These are phyloP conservation scores for Rhabdornis inornatus DNA, from an alignment of 2,113 vertebrate genomes.

Conservation along the genomic window DNA sequence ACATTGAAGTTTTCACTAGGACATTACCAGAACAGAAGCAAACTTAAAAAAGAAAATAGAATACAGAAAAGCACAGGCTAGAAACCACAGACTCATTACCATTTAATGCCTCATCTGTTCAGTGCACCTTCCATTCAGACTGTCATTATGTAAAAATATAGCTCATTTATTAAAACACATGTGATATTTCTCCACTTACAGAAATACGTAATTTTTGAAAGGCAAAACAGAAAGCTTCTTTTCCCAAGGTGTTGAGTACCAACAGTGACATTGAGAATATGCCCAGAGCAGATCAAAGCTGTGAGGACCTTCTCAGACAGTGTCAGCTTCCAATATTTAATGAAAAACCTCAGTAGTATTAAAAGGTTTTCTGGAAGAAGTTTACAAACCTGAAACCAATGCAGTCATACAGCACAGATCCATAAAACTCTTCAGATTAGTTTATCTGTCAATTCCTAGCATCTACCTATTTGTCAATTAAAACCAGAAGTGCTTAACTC, in stretches of 20 bases:
- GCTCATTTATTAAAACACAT: neutral
- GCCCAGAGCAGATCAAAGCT: neutral
- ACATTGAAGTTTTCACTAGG: neutral
- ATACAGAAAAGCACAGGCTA: neutral
- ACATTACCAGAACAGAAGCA: neutral
- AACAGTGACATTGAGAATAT: neutral
- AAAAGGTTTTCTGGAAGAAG: neutral
- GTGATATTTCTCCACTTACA: neutral
- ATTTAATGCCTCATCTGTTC: neutral
- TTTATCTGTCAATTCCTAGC: neutral
- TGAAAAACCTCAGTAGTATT: neutral
- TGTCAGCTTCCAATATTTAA: neutral
- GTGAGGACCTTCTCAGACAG: neutral
- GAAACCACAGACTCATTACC: neutral
- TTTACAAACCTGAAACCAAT: neutral
- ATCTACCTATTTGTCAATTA: neutral
- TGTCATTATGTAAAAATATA: neutral
- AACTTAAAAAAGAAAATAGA: neutral
- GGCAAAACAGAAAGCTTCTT: neutral
- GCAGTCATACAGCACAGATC: neutral
- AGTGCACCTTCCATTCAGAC: neutral
- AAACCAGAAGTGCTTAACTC: neutral
- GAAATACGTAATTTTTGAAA: neutral
- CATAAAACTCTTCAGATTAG: neutral
- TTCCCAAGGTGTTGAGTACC: neutral